Evolutionary conservation across 1,140 invertebrate genomes (phyloP), one percentile per base, ranked within the genome.

Genomic region (Rhysida immarginata): DNA sequence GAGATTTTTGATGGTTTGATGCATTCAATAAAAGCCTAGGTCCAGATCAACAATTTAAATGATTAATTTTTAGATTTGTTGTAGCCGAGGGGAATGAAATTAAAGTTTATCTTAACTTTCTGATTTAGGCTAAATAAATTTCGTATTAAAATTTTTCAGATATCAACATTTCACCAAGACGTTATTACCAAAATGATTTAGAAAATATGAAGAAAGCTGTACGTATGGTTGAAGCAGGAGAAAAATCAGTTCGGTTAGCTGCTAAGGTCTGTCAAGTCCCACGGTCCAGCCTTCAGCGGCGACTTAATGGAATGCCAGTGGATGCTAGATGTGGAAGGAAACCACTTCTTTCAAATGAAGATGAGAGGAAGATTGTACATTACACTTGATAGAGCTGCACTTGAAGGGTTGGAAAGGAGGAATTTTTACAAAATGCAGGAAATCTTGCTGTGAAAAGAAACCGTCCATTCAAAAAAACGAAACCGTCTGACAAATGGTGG

Each of bases 401-500:
- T 52, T 8, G 50, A 26, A 24, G 50, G 5, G 26, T 52, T 23
- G 50, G 50, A 5, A 52, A 52, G 25, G 21, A 26, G 25, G 5
- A 29, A 20, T 52, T 52, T 52, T 18, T 52, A 5, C 5, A 23
- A 16, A 27, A 25, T 35, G 27, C 50, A 8, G 50, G 50, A 52
- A 3, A 52, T 5, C 8, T 52, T 27, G 50, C 50, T 3, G 16
- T 27, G 8, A 52, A 52, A 52, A 8, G 50, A 3, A 25, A 21
- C 5, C 8, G 8, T 8, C 50, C 50, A 52, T 52, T 52, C 25
- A 52, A 52, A 23, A 52, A 26, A 16, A 11, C 25, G 3, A 52
- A 25, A 11, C 50, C 50, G 5, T 26, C 8, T 8, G 50, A 52
- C 27, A 52, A 52, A 52, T 52, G 23, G 50, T 52, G 24, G 24